Base-by-base conservation (phyloP, 1,140 invertebrate genomes). In the Apis dorsata region DNA sequence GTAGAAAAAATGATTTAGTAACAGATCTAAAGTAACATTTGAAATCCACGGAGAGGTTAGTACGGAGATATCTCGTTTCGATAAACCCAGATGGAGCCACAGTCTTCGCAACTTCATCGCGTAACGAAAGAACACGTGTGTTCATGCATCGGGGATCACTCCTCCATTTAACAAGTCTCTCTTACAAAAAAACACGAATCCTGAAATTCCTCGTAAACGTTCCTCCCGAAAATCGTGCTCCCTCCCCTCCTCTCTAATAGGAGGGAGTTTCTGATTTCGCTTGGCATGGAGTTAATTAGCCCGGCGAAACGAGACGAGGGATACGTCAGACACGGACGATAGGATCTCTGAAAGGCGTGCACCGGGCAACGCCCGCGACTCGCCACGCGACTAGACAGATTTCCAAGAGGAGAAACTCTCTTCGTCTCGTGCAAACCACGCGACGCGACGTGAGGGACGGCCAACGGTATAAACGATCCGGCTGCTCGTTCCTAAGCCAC, bases 401-500 rank as follows among this genome's bases (percentile, higher is more conserved):
- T 91, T 90, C 79, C 84, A 79, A 87, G 83, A 84, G 81, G 80
- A 51, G 71, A 72, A 86, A 74, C 72, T 34, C 72, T 81, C 80
- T 60, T n/a, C 44, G 21, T n/a, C 66, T 77, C 66, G 55, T 57
- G 73, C 28, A 76, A 69, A 78, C 69, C 84, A 7, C 34, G 34
- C 34, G 34, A 87, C 85, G 81, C 83, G 88, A 65, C 86, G 83
- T 91, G 90, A 92, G 89, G 90, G 92, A 92, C 91, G 91, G 89
- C 86, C 83, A 85, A 88, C 88, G 89, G 92, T 92, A 7, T 44
- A 91, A 93, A 90, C 90, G 88, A 90, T 91, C 86, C 84, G 66
- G 55, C 80, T 91, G 92, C 92, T 93, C 92, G 90, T 92, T 93
- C 91, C 90, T 92, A 73, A 75, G 71, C 70, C 85, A 90, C 90